Evolutionary conservation across 2,888 invertebrate species (phyloP), one percentile per base, ranked within the genome.

Genomic region (Mallateleia sp.): DNA sequence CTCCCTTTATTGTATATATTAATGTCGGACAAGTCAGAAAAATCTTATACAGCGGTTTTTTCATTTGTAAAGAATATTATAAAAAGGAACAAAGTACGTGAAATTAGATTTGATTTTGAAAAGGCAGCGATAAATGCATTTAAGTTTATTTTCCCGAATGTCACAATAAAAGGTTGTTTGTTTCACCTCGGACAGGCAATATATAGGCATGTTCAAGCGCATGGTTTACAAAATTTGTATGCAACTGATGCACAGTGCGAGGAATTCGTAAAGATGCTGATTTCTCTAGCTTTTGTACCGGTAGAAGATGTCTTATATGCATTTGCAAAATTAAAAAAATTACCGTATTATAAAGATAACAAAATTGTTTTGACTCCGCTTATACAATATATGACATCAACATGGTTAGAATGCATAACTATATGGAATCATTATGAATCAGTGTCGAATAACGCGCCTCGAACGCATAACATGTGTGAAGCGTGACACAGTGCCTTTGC

Each of bases 151-250:
- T n/a, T n/a, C n/a, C n/a, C n/a, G n/a, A n/a, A n/a, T n/a, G n/a
- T n/a, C n/a, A n/a, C n/a, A n/a, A n/a, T n/a, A n/a, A n/a, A 69
- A 22, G 67, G 67, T 8, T 69, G 52, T 11, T 15, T 52, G 1
- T 69, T 69, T 38, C 52, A 69, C 20, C 15, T 69, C 9, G 38
- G 67, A 3, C 67, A 69, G 9, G 34, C 52, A 11, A n/a, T 69
- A 2, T 52, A 69, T 8, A 3, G 71, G 14, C 15, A 45, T 14
- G 42, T 72, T 1, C 71, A 72, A 69, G 18, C 1, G 1, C 24
- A 34, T 0, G 69, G 54, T 1, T n/a, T 9, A n/a, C 69, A 69
- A 24, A 24, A 14, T 8, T 9, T 15, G 14, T 54, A 54, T 18
- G 24, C 14, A 3, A 7, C n/a, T 1, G 54, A 69, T 54, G 69